Conservation (phyloP, 2,797 vertebrate genomes). For the Amblyopsis hoosieri region DNA sequence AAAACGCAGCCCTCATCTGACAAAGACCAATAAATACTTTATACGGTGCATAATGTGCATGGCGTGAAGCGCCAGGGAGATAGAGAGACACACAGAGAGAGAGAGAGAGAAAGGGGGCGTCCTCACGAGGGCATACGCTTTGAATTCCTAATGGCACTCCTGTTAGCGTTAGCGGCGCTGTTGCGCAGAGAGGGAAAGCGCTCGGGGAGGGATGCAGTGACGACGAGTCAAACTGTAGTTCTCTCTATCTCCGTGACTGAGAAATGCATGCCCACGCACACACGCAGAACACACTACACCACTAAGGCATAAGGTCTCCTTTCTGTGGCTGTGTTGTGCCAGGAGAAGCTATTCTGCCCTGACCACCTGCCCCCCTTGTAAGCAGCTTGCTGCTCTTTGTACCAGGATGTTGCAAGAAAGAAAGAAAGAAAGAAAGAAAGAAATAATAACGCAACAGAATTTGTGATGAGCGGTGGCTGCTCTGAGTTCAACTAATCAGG, state of each 20-base stretch:
- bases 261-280: slow-evolving; percentile 31
- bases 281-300: slow-evolving; percentile 43
- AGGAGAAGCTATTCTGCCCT: slow-evolving; percentile 78
- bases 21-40: slow-evolving; percentile 87
- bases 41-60: slow-evolving; percentile 84
- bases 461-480: slow-evolving; percentile 67
- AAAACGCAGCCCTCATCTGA: slow-evolving; percentile 73
- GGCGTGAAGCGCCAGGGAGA: slow-evolving; percentile 75
- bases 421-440: not conserved
- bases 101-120: slow-evolving; percentile 70
- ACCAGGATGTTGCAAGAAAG: slow-evolving; percentile 66
- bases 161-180: slow-evolving; percentile 75
- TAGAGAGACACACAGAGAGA: not conserved
- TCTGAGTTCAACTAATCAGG: slow-evolving; percentile 73
- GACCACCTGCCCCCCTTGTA: slow-evolving; percentile 75
- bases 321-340: slow-evolving; percentile 76
- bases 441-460: slow-evolving; percentile 61
- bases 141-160: slow-evolving; percentile 85
- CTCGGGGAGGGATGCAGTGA: slow-evolving; percentile 59
- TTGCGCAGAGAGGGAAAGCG: slow-evolving; percentile 62
- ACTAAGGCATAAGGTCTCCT: slow-evolving; percentile 78
- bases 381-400: slow-evolving; percentile 75
- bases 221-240: slow-evolving; percentile 64
- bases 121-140: slow-evolving; percentile 83
- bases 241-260: slow-evolving; percentile 37